phyloP scores from a whole-genome alignment of 2,888 invertebrate genomes.

The Crioceris asparagi region DNA sequence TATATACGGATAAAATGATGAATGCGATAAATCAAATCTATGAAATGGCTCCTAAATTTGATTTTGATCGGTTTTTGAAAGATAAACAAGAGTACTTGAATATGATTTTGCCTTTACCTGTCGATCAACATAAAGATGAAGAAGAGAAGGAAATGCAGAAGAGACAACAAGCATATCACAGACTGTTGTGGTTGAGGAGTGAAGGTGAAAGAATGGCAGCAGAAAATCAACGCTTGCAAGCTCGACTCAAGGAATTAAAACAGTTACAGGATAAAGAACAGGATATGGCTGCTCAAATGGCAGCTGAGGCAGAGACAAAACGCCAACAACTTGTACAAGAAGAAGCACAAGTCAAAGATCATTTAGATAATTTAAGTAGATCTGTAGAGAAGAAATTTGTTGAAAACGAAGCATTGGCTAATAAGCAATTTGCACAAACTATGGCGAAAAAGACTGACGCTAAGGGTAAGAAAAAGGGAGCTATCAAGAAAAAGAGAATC shows the following conservation, averaged over 20 bases:
- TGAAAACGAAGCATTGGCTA: constrained; percentile 23
- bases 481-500: constrained; percentile 9
- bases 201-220: constrained; percentile 34
- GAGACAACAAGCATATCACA: constrained; percentile 34
- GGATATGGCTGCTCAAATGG: constrained; percentile 19
- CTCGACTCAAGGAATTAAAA: constrained; percentile 29
- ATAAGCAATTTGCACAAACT: constrained; percentile 19
- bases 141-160: constrained; percentile 28
- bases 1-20: constrained; percentile 31
- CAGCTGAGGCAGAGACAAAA: constrained; percentile 20
- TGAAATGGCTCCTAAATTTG: constrained; percentile 30
- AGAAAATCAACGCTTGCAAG: constrained; percentile 31
- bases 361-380: constrained; percentile 29
- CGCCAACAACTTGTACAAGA: constrained; percentile 24
- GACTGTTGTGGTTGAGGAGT: constrained; percentile 34
- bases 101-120: constrained; percentile 10
- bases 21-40: constrained; percentile 31
- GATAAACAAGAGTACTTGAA: constrained; percentile 27
- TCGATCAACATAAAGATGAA: constrained; percentile 20
- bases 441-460: no score
- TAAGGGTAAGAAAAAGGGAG: no score
- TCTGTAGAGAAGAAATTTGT: constrained; percentile 30
- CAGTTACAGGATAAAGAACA: constrained; percentile 26
- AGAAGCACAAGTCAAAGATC: constrained; percentile 28
- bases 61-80: constrained; percentile 31